These are phyloP conservation scores for Tetranychus cinnabarinus DNA, from an alignment of 1,140 invertebrate genomes.

Conservation along the genomic window DNA sequence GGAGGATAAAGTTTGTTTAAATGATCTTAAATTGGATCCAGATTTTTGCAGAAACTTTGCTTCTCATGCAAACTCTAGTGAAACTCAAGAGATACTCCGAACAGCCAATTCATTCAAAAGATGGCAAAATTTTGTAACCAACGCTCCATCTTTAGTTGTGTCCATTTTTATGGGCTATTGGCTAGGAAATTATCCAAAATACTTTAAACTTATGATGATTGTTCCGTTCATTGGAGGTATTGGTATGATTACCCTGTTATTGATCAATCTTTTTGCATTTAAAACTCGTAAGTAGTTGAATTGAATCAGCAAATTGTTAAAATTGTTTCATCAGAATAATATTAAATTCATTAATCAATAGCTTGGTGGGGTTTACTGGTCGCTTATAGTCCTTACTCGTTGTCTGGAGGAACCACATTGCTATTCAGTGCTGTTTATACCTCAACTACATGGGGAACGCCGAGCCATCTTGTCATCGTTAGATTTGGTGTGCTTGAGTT, in stretches of 20 bases:
- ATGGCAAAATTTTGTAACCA: not conserved
- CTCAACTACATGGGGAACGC: too few relatives aligned
- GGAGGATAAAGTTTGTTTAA: not conserved
- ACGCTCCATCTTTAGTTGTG: not conserved
- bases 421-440: too few relatives aligned
- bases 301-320: too few relatives aligned
- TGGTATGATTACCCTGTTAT: not conserved
- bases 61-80: not conserved
- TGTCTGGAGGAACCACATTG: too few relatives aligned
- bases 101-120: not conserved
- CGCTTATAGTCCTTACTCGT: too few relatives aligned
- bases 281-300: not conserved
- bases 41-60: not conserved
- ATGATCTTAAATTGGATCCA: not conserved
- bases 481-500: too few relatives aligned
- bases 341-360: too few relatives aligned
- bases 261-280: not conserved
- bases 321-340: too few relatives aligned
- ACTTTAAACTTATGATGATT: not conserved
- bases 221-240: not conserved
- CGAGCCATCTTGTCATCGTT: too few relatives aligned
- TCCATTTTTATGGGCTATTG: not conserved
- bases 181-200: not conserved
- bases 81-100: not conserved
- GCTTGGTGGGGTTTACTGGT: too few relatives aligned